Percentiles rank a stretch among this genome's conserved stretches.
Evolutionary conservation across 1,140 invertebrate genomes (phyloP).

Genomic region (Belonocnema kinseyi): DNA sequence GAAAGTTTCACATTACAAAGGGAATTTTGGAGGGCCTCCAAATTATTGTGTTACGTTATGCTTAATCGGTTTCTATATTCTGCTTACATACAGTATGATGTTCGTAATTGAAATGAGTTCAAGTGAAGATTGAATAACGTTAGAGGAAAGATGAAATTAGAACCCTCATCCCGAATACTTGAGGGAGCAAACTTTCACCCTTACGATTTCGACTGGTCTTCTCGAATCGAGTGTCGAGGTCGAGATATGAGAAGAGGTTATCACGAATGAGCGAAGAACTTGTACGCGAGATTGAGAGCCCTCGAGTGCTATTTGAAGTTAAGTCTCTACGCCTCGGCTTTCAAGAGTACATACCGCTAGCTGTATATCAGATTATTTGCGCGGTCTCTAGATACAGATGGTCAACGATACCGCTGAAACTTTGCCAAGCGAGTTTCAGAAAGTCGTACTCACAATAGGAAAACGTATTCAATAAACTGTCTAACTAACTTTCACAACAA

Average conservation of each 20-base stretch:
- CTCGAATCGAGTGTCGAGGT: slow-evolving; percentile 14
- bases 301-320: slow-evolving; percentile 29
- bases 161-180: not conserved
- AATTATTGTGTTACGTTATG: too few relatives aligned
- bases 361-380: not conserved
- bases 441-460: not conserved
- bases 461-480: slow-evolving; percentile 21
- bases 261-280: slow-evolving; percentile 20
- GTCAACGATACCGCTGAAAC: slow-evolving; percentile 10
- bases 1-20: too few relatives aligned
- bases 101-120: too few relatives aligned
- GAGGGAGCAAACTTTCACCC: not conserved
- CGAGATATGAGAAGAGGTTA: slow-evolving; percentile 21
- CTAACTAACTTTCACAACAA: slow-evolving; percentile 6
- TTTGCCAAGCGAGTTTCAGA: slow-evolving; percentile 21
- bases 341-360: not conserved
- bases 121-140: too few relatives aligned
- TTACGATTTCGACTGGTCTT: not conserved
- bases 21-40: too few relatives aligned
- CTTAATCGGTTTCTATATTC: too few relatives aligned
- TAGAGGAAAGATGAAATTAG: not conserved
- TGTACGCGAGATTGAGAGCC: slow-evolving; percentile 23
- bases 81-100: too few relatives aligned
- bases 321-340: slow-evolving; percentile 24
- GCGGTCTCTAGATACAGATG: slow-evolving; percentile 18